Percentiles rank a stretch among this genome's conserved stretches.
These are phyloP conservation scores for Choristoneura fumiferana DNA, from an alignment of 1,140 invertebrate species.

Conservation along the genomic window DNA sequence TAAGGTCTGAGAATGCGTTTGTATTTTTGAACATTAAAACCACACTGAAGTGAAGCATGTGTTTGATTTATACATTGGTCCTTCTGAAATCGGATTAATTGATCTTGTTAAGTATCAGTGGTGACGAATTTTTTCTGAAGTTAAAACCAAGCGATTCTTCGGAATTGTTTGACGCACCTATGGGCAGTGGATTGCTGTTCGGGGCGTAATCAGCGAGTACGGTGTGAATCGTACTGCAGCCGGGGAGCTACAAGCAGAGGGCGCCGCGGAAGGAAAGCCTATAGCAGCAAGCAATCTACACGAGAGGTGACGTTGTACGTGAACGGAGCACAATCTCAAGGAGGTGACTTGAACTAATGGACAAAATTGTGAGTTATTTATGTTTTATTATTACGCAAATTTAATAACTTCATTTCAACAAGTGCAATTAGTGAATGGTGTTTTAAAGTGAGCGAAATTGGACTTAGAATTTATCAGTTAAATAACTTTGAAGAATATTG, in stretches of 20 bases:
- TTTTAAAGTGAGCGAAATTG: background rate
- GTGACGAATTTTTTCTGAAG: background rate
- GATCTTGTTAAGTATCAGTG: background rate
- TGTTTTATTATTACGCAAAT: background rate
- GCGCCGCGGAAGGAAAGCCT: background rate
- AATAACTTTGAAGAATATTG: no score
- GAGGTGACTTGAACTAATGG: background rate
- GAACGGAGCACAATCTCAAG: no score
- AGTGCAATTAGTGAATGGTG: background rate
- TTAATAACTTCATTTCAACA: background rate
- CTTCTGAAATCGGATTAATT: no score
- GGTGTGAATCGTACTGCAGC: background rate
- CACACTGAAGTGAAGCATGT: no score
- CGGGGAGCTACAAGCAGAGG: background rate
- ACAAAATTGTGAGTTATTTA: background rate
- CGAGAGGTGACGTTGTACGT: no score
- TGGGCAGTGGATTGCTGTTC: conserved; percentile 2
- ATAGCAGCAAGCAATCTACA: background rate
- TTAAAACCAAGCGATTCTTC: background rate
- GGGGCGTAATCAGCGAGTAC: background rate
- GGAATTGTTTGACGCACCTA: background rate
- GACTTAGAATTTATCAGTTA: background rate
- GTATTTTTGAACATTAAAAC: no score
- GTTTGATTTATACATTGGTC: no score
- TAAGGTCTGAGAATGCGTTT: no score